These are phyloP conservation scores for Drepana arcuata DNA, from an alignment of 1,140 invertebrate species.

Conservation along the genomic window DNA sequence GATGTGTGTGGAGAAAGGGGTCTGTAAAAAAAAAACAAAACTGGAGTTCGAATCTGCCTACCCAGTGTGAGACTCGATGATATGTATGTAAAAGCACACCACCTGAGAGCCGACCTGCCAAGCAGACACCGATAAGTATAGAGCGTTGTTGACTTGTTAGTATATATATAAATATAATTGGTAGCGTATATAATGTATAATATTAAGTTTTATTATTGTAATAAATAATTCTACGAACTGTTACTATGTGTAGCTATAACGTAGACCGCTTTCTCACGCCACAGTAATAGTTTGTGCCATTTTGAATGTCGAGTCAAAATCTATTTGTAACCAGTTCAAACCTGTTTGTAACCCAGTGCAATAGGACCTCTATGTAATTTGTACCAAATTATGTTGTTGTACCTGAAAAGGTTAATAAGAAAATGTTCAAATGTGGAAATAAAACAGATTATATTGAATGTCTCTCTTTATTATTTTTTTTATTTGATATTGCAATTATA, in stretches of 20 bases:
- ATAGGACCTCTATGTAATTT: conserved; percentile 2
- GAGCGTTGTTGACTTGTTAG: conserved; percentile 23
- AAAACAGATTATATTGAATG: conserved; percentile 21
- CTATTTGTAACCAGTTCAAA: not conserved
- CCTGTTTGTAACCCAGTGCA: conserved; percentile 18
- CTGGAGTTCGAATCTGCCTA: too few species aligned
- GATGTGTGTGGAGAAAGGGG: too few species aligned
- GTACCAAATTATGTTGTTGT: conserved; percentile 28
- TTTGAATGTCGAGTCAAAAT: not conserved
- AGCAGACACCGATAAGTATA: too few species aligned
- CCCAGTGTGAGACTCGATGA: too few species aligned
- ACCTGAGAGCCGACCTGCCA: too few species aligned
- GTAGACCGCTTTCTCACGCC: too few species aligned
- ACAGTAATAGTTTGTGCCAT: too few species aligned
- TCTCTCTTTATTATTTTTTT: conserved; percentile 16
- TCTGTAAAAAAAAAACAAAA: too few species aligned
- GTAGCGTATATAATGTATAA: too few species aligned
- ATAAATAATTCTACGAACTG: conserved; percentile 31
- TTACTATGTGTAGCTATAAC: conserved; percentile 21
- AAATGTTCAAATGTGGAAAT: conserved; percentile 43
- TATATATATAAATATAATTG: too few species aligned
- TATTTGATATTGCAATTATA: conserved; percentile 2
- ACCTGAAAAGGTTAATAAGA: conserved; percentile 34
- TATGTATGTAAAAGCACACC: too few species aligned
- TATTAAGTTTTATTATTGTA: too few species aligned